Evolutionary conservation across 1,140 invertebrate species (phyloP), one percentile per base, ranked within the genome.

Genomic region (Lasioglossum baleicum): DNA sequence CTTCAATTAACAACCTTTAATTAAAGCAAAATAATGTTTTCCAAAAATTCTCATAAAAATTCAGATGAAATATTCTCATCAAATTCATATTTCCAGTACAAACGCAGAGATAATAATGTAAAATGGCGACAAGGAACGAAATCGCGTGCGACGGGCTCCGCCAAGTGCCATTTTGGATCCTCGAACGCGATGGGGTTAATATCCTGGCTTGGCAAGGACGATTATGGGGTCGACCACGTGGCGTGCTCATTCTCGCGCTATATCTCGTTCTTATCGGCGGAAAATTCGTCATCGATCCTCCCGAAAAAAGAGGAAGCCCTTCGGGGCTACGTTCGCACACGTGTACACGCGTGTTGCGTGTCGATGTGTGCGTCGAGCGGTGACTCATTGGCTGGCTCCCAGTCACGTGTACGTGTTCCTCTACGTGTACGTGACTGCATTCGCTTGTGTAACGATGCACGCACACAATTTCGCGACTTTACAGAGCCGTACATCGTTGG

Each of bases 341-440:
- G 44, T 11, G 44, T 48, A 48, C 44, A 11, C 44, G 44, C 44
- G 44, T 48, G 44, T 48, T 11, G 56, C 56, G 56, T 58, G 3
- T 5, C 17, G 7, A n/a, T 56, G 56, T 31, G 51, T 70, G 65
- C 61, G 56, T 35, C 35, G 44, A 48, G 10, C 11, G 58, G 81
- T 84, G 85, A 84, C 75, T 86, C 83, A 84, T 81, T 83, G 85
- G 65, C 74, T 74, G 80, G 61, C 72, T 80, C 42, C 61, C 81
- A 40, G 66, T 74, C 77, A 76, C 83, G 72, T 75, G 80, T 84
- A 77, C 42, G 61, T 75, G 68, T 53, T 20, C 42, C 56, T 82
- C 60, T 72, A 71, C 65, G 75, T 75, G 75, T 79, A 69, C 67
- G 79, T 73, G 56, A 61, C 15, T 82, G 75, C 77, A 78, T 51